phyloP scores from a whole-genome alignment of 2,113 vertebrate genomes.

The Craseonycteris thonglongyai region DNA sequence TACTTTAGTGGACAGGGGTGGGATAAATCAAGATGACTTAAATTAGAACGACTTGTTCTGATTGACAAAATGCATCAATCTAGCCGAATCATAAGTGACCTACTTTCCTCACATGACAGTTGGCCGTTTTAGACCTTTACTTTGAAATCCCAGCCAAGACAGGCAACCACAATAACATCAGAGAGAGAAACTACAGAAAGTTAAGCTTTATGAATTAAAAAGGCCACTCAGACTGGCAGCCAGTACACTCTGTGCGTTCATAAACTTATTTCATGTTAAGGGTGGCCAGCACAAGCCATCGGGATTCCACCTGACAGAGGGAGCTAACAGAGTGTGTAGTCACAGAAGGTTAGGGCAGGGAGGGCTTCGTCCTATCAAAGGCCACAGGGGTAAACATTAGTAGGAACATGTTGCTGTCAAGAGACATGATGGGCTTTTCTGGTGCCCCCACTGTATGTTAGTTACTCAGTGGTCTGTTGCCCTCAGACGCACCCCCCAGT shows the following conservation, averaged over 20 bases:
- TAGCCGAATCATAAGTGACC: neutral
- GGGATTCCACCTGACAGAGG: neutral
- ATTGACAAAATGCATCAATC: neutral
- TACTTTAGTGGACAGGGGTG: neutral
- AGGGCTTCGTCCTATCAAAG: neutral
- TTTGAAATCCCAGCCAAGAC: conserved; percentile 11
- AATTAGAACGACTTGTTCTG: neutral
- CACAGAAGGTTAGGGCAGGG: neutral
- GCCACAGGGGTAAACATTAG: neutral
- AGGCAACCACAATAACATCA: neutral
- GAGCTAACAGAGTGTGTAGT: neutral
- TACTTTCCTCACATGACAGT: neutral
- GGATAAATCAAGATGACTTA: neutral
- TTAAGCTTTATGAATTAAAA: neutral
- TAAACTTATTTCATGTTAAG: neutral
- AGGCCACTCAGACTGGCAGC: neutral
- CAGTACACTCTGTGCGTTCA: neutral
- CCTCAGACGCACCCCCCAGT: neutral
- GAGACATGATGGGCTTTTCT: neutral
- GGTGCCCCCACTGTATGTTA: neutral
- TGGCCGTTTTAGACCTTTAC: neutral
- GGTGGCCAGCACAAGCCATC: neutral
- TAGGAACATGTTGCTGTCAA: neutral
- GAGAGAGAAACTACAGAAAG: neutral
- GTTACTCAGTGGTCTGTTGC: neutral